These are phyloP conservation scores for Loris lydekkerianus DNA, from an alignment of 2,797 vertebrate species.

Conservation along the genomic window DNA sequence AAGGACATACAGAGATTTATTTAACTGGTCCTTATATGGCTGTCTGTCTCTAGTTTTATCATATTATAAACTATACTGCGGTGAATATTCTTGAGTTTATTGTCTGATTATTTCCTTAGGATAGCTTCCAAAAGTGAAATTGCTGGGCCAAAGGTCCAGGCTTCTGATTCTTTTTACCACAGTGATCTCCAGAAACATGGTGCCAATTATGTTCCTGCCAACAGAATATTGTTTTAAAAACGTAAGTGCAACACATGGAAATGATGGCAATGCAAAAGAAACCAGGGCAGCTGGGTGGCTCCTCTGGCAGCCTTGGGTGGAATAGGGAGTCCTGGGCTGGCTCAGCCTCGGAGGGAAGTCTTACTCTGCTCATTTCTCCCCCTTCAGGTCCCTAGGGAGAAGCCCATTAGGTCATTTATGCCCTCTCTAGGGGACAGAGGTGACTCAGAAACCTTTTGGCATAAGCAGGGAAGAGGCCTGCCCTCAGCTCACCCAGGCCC, in stretches of 20 bases:
- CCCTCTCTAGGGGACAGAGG: not conserved
- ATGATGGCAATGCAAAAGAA: slow-evolving; percentile 23
- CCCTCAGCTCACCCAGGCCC: not conserved
- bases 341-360: not conserved
- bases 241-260: not conserved
- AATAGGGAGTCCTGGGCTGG: not conserved
- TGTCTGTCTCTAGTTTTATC: not conserved
- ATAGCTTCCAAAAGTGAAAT: not conserved
- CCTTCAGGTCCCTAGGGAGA: not conserved
- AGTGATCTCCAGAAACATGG: slow-evolving; percentile 50
- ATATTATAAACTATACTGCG: slow-evolving; percentile 15
- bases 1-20: not conserved
- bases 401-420: not conserved
- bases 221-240: not conserved
- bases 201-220: not conserved
- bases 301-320: not conserved
- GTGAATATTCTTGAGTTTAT: not conserved
- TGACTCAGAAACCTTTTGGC: not conserved
- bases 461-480: not conserved
- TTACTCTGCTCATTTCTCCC: not conserved
- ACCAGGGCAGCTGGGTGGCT: not conserved
- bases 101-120: slow-evolving; percentile 40
- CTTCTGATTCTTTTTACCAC: slow-evolving; percentile 52
- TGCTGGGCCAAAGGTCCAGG: slow-evolving; percentile 18
- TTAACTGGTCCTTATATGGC: not conserved